phyloP scores from a whole-genome alignment of 2,113 vertebrate genomes.

The Silurus meridionalis region DNA sequence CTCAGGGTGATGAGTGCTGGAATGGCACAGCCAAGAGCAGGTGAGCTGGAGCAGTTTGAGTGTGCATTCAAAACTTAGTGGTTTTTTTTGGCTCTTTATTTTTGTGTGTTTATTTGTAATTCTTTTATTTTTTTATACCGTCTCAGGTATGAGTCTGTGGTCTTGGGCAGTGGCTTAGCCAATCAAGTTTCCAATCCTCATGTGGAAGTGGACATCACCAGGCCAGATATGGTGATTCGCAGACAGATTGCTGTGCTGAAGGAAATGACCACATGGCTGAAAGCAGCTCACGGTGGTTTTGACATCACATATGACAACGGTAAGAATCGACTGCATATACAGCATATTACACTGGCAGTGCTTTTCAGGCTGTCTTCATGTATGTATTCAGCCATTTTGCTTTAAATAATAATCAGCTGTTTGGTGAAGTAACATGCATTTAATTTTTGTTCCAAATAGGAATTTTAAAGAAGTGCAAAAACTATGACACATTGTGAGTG shows the following conservation, averaged over 20 bases:
- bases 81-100: background rate
- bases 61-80: no score
- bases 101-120: background rate
- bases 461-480: background rate
- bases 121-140: background rate
- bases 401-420: background rate
- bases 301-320: constrained; percentile 85
- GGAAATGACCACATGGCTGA: constrained; percentile 91
- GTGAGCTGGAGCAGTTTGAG: constrained; percentile 61
- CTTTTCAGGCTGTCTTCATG: background rate
- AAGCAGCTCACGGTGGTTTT: constrained; percentile 87
- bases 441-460: background rate
- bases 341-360: background rate
- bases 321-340: constrained; percentile 60
- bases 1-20: constrained; percentile 80
- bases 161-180: constrained; percentile 90
- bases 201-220: constrained; percentile 91
- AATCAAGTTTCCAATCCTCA: constrained; percentile 93
- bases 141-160: constrained; percentile 86
- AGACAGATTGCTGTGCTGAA: constrained; percentile 87
- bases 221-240: constrained; percentile 86
- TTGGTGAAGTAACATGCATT: background rate
- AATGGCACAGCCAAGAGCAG: constrained; percentile 94
- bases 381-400: background rate
- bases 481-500: background rate